A percentile compares a stretch with the other conserved stretches of the same genome.
phyloP scores from a whole-genome alignment of 2,113 vertebrate species.

The Falco punctatus region DNA sequence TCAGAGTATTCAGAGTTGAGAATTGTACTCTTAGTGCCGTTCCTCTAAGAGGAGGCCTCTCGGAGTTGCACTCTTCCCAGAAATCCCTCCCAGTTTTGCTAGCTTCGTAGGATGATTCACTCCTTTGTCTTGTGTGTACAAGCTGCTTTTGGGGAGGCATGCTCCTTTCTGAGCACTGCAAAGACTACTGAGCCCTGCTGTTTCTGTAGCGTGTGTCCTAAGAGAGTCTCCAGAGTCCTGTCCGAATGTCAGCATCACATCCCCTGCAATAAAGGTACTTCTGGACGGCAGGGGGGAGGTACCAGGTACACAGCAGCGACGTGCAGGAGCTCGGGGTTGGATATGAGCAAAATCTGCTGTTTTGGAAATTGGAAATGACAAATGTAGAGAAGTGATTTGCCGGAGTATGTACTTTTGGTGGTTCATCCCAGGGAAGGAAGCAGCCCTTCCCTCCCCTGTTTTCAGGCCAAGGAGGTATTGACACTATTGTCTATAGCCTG shows the following conservation, averaged over 20 bases:
- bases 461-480: neutral
- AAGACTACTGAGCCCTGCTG: neutral
- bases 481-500: neutral
- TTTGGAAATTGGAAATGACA: neutral
- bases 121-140: neutral
- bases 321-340: neutral
- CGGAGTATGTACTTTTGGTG: neutral
- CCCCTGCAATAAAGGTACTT: neutral
- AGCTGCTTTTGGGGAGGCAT: neutral
- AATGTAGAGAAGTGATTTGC: neutral
- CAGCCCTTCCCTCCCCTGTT: neutral
- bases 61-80: neutral
- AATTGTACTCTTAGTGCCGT: fast-evolving
- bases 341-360: neutral
- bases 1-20: neutral
- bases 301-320: neutral
- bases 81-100: conserved; percentile 34
- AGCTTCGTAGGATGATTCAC: neutral
- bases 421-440: conserved; percentile 8
- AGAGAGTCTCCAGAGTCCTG: neutral
- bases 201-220: neutral
- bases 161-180: fast-evolving
- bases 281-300: neutral
- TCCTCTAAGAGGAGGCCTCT: neutral
- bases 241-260: neutral